Evolutionary conservation across 2,888 invertebrate genomes (phyloP).

Genomic region (Podabrus alpinus): DNA sequence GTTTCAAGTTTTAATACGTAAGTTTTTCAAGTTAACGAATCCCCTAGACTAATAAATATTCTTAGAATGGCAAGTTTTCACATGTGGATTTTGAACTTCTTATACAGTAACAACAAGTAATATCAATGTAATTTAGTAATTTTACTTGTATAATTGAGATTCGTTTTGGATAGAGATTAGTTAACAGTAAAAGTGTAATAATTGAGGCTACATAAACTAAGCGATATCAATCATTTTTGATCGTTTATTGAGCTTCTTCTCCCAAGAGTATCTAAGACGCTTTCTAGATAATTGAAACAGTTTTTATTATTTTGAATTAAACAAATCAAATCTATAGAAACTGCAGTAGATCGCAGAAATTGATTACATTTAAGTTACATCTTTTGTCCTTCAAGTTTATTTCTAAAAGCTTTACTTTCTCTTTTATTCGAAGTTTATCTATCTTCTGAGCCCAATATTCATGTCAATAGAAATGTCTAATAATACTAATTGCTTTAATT

Average conservation of each 20-base stretch:
- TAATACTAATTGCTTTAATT: not conserved
- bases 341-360: not conserved
- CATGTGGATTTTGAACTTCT: too few species aligned
- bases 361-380: not conserved
- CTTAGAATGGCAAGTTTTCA: too few species aligned
- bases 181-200: not conserved
- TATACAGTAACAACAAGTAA: too few species aligned
- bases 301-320: not conserved
- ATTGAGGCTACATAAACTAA: not conserved
- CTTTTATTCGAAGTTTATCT: not conserved
- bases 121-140: not conserved
- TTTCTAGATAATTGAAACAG: not conserved
- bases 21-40: too few species aligned
- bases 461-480: not conserved
- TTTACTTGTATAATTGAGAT: not conserved
- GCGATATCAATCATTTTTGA: not conserved
- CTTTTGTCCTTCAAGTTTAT: not conserved
- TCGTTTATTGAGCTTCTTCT: not conserved
- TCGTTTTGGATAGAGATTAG: not conserved
- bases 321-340: not conserved
- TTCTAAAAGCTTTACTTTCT: too few species aligned
- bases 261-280: not conserved
- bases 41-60: too few species aligned
- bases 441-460: not conserved
- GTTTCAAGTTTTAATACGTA: too few species aligned